These are phyloP conservation scores for Drosophila murphyi DNA, from an alignment of 1,140 invertebrate genomes.

Conservation along the genomic window DNA sequence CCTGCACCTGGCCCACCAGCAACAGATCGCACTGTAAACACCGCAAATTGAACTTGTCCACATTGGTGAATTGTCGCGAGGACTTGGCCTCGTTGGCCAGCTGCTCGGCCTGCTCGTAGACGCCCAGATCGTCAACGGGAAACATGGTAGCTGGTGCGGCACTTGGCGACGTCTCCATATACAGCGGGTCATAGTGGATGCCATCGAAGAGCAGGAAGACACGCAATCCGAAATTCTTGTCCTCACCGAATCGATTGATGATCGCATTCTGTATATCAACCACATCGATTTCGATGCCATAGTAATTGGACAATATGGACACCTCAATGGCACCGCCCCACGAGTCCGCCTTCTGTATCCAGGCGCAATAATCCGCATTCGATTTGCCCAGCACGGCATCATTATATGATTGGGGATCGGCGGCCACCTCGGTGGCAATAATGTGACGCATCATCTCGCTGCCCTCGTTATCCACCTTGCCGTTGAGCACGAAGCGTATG, in stretches of 20 bases:
- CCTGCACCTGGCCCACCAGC: constrained; percentile 91
- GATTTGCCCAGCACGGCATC: constrained; percentile 95
- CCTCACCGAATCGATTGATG: constrained; percentile 97
- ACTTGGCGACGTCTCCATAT: constrained; percentile 91
- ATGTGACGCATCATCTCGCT: constrained; percentile 92
- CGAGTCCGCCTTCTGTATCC: constrained; percentile 92
- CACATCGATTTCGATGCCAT: constrained; percentile 96
- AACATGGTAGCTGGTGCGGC: constrained; percentile 92
- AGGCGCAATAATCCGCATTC: constrained; percentile 93
- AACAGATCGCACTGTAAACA: constrained; percentile 91
- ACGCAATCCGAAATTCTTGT: constrained; percentile 92
- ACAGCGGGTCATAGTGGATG: constrained; percentile 97
- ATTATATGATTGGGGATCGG: constrained; percentile 91
- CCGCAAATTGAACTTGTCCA: constrained; percentile 93
- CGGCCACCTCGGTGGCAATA: constrained; percentile 92
- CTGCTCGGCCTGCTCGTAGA: constrained; percentile 92
- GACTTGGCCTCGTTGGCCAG: constrained; percentile 94
- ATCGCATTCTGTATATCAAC: constrained; percentile 95
- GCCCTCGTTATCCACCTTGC: constrained; percentile 90
- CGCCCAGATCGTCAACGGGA: constrained; percentile 89
- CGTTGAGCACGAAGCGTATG: constrained; percentile 90
- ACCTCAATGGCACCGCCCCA: constrained; percentile 99
- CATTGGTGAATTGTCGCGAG: constrained; percentile 93
- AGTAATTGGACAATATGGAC: constrained; percentile 94
- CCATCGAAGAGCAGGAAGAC: constrained; percentile 98